Conservation (phyloP, 2,797 vertebrate species). For the Sebastes aleutianus region DNA sequence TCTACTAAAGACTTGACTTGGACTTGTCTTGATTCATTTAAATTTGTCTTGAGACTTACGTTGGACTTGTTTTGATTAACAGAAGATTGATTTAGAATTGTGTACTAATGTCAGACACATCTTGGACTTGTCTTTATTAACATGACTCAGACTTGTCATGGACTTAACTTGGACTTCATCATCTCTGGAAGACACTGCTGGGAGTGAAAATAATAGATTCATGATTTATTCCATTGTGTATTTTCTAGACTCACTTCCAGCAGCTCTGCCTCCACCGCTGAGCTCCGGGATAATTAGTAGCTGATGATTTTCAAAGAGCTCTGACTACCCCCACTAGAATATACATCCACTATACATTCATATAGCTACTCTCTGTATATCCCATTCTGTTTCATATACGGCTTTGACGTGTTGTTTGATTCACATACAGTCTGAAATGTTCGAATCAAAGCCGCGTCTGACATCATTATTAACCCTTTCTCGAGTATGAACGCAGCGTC, state of each 20-base stretch:
- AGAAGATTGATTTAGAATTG: neutral
- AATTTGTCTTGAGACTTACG: neutral
- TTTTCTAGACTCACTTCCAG: neutral
- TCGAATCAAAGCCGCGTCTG: conserved; percentile 27
- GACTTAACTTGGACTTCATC: neutral
- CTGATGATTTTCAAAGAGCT: neutral
- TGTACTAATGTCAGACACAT: neutral
- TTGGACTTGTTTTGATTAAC: neutral
- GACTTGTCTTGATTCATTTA: neutral
- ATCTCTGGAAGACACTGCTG: neutral
- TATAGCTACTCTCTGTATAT: neutral
- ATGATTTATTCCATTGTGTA: neutral
- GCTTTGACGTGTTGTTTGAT: neutral
- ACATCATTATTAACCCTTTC: conserved; percentile 21
- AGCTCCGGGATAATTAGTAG: neutral
- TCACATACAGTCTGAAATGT: neutral
- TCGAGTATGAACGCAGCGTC: conserved; percentile 24
- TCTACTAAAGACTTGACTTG: neutral
- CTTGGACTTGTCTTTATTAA: neutral
- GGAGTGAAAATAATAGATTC: neutral
- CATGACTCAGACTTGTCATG: neutral
- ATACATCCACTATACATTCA: neutral
- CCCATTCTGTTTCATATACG: neutral
- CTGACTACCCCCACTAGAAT: neutral
- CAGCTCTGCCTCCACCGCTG: neutral